phyloP scores from a whole-genome alignment of 2,888 invertebrate species.

The Lymantria dispar region DNA sequence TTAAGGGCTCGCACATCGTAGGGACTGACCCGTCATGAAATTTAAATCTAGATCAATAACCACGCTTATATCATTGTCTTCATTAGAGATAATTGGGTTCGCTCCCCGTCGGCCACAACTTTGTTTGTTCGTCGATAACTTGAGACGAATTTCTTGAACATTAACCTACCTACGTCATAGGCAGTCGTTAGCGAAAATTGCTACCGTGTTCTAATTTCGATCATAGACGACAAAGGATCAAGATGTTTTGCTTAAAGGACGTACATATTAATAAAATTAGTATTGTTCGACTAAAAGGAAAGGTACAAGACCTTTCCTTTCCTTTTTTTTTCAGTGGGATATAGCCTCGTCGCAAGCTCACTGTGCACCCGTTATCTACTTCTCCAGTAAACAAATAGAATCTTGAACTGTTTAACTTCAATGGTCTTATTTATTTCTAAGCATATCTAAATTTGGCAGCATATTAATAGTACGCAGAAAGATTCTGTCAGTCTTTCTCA shows the following conservation, averaged over 20 bases:
- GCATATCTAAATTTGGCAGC: too few species aligned
- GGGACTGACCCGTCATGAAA: constrained; percentile 83
- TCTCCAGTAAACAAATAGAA: too few species aligned
- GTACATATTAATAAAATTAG: too few species aligned
- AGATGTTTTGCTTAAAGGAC: neutral
- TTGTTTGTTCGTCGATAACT: constrained; percentile 79
- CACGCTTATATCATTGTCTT: constrained; percentile 83
- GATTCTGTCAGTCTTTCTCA: too few species aligned
- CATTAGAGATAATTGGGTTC: constrained; percentile 83
- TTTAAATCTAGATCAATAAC: constrained; percentile 83
- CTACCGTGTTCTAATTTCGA: constrained; percentile 13
- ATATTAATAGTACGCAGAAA: too few species aligned
- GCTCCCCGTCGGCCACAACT: constrained; percentile 76
- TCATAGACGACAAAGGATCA: neutral
- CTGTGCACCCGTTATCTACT: too few species aligned
- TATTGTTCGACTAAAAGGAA: too few species aligned
- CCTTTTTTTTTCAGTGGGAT: too few species aligned
- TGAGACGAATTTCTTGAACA: constrained; percentile 78
- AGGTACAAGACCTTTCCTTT: too few species aligned
- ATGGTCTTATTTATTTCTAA: too few species aligned
- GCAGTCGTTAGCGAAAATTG: constrained; percentile 36
- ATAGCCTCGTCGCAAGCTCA: too few species aligned
- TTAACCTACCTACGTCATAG: constrained; percentile 50
- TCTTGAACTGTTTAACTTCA: too few species aligned
- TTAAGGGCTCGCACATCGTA: constrained; percentile 79